Conservation (phyloP, 2,888 invertebrate genomes). For the Octonoba sinensis region DNA sequence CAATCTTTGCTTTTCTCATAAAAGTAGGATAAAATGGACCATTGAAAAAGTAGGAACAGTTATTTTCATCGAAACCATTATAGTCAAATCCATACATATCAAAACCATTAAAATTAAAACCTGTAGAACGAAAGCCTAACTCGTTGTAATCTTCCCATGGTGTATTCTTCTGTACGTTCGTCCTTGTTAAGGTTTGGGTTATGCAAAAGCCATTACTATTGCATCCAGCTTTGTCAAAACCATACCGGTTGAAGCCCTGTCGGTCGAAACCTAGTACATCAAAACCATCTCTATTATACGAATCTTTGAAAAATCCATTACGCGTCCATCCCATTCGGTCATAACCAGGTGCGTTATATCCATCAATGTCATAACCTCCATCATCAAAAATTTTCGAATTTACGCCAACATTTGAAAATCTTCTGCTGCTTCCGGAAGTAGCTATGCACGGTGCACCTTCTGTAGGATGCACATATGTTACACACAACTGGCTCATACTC, state of each 20-base stretch:
- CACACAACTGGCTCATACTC: constrained; percentile 69
- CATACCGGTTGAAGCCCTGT: constrained; percentile 70
- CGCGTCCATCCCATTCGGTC: constrained; percentile 69
- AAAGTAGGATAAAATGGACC: constrained; percentile 70
- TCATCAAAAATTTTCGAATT: constrained; percentile 68
- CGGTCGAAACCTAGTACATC: constrained; percentile 69
- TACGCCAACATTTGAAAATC: constrained; percentile 67
- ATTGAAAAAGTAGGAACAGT: constrained; percentile 69
- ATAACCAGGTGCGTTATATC: constrained; percentile 69
- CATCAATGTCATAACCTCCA: constrained; percentile 68
- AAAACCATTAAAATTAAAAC: constrained; percentile 69
- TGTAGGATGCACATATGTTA: constrained; percentile 68
- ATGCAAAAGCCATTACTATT: constrained; percentile 68
- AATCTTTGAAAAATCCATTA: constrained; percentile 68
- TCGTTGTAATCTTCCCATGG: constrained; percentile 64
- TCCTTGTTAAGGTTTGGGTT: not conserved
- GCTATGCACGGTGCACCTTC: constrained; percentile 64
- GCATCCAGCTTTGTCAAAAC: constrained; percentile 69
- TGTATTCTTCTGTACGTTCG: not conserved
- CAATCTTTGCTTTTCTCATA: constrained; percentile 67
- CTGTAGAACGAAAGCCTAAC: constrained; percentile 65
- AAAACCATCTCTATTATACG: constrained; percentile 70
- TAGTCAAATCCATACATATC: constrained; percentile 70
- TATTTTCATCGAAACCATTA: constrained; percentile 68
- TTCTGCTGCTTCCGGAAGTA: not conserved